Conservation (phyloP, 2,113 vertebrate genomes). For the Reinhardtius hippoglossoides region DNA sequence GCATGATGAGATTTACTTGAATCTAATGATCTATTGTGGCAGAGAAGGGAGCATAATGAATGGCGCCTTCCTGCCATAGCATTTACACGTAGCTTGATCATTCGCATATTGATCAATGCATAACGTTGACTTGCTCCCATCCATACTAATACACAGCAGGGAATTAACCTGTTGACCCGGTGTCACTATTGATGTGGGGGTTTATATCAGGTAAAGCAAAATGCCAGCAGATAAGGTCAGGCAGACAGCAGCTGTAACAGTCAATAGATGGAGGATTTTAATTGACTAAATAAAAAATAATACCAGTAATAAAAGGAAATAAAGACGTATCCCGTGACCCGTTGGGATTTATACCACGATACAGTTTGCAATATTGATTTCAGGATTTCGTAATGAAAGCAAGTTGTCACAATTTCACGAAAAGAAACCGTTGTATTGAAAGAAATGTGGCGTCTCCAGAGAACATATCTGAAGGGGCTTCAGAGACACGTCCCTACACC, state of each 20-base stretch:
- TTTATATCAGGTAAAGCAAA: constrained; percentile 32
- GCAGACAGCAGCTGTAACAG: constrained; percentile 2
- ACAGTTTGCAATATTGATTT: constrained; percentile 24
- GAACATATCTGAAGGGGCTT: constrained; percentile 22
- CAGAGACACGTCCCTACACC: constrained; percentile 11
- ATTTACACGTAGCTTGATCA: constrained; percentile 50
- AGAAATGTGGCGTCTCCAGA: background rate
- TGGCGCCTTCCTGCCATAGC: constrained; percentile 74
- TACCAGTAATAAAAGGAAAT: constrained; percentile 2
- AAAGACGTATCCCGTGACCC: constrained; percentile 1
- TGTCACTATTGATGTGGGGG: constrained; percentile 1
- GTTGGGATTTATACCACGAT: background rate
- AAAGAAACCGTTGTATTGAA: background rate
- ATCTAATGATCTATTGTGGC: constrained; percentile 94
- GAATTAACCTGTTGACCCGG: constrained; percentile 31
- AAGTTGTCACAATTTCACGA: constrained; percentile 18
- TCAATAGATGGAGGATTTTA: constrained; percentile 2
- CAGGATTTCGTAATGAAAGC: constrained; percentile 7
- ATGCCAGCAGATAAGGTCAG: constrained; percentile 20
- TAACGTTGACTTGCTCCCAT: constrained; percentile 37
- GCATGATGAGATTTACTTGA: constrained; percentile 90
- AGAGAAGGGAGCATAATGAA: constrained; percentile 84
- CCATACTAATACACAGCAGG: constrained; percentile 3
- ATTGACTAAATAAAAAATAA: constrained; percentile 15
- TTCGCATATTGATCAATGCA: constrained; percentile 34